A percentile compares a stretch with the other conserved stretches of the same genome.
phyloP scores from a whole-genome alignment of 2,797 vertebrate species.

The Pachyuromys duprasi region DNA sequence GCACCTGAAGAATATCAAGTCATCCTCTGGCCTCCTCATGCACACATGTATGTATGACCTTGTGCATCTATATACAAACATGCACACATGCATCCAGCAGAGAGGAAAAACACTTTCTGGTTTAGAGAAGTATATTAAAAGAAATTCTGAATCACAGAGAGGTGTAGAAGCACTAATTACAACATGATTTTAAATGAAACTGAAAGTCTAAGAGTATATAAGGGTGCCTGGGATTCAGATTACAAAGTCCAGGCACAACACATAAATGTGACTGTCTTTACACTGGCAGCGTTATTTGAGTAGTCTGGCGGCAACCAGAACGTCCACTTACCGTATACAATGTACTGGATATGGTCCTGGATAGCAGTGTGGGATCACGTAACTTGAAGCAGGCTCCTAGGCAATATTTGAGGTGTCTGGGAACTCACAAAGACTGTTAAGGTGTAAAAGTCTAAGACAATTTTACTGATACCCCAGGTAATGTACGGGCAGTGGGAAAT shows the following conservation, averaged over 20 bases:
- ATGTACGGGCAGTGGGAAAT: background rate
- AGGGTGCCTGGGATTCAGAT: background rate
- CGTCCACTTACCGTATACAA: background rate
- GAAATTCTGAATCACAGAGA: background rate
- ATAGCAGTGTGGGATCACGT: background rate
- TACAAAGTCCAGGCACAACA: background rate
- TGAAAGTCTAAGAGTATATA: too few species aligned
- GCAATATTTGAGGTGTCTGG: background rate
- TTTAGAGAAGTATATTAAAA: background rate
- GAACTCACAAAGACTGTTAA: background rate
- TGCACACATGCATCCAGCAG: background rate
- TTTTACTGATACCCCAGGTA: background rate
- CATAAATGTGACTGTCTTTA: background rate
- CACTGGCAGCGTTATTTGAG: background rate
- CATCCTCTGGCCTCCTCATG: background rate
- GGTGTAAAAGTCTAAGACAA: background rate
- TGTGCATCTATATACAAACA: background rate
- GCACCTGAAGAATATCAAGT: background rate
- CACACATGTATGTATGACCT: too few species aligned
- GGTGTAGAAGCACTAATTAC: background rate
- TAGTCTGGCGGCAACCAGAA: background rate
- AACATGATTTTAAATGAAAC: slow-evolving; percentile 6
- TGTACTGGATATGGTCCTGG: too few species aligned
- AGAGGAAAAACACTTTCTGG: background rate
- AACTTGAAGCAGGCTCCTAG: background rate